Evolutionary conservation across 2,113 vertebrate genomes (phyloP).

Genomic region (Ceyx cyanopectus): DNA sequence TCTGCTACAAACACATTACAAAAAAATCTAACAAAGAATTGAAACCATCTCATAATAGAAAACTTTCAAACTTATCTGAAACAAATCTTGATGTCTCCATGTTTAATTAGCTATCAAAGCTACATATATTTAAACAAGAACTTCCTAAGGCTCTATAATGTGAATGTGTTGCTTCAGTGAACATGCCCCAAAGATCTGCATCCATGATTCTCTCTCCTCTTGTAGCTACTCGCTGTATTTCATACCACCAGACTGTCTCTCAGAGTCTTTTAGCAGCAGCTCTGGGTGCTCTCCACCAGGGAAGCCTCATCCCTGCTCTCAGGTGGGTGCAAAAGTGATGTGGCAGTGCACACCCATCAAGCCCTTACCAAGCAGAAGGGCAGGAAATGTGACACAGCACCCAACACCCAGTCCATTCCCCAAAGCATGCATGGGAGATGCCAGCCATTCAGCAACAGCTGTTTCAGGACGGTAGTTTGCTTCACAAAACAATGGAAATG

Average conservation of each 20-base stretch:
- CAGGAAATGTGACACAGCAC: too few relatives aligned
- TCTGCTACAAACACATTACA: neutral
- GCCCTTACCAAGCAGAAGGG: fast-evolving
- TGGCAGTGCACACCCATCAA: neutral
- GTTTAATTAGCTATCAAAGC: neutral
- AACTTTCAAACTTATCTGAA: neutral
- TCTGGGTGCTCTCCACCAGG: neutral
- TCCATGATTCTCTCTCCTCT: fast-evolving
- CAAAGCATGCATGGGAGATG: fast-evolving
- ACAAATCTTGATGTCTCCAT: neutral
- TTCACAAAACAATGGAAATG: fast-evolving
- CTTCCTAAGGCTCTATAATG: fast-evolving
- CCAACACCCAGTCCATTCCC: fast-evolving
- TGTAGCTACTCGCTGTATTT: neutral
- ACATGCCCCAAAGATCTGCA: neutral
- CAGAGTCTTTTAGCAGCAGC: neutral
- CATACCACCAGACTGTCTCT: too few relatives aligned
- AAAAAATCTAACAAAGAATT: neutral
- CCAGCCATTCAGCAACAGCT: neutral
- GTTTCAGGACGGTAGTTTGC: neutral
- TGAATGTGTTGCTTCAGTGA: neutral
- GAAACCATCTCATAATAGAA: neutral
- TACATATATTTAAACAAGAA: neutral
- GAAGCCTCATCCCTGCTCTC: neutral
- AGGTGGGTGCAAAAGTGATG: neutral